Evolutionary conservation across 2,888 invertebrate genomes (phyloP).

Genomic region (Archips xylosteana): DNA sequence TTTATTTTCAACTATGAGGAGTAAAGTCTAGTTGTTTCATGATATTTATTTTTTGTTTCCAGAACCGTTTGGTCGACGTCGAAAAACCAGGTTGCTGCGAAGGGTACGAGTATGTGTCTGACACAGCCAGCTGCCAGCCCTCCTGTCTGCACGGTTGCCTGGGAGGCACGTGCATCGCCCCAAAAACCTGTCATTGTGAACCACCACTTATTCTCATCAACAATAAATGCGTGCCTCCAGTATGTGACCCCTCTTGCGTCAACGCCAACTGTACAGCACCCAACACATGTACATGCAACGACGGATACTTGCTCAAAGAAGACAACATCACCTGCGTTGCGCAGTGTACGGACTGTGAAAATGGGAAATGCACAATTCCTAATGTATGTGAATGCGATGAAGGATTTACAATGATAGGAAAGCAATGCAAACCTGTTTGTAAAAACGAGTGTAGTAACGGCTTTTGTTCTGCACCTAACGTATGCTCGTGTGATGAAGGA

Average conservation of each 20-base stretch:
- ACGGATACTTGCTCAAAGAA: slow-evolving; percentile 1
- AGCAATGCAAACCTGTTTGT: slow-evolving; percentile 23
- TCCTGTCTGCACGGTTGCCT: slow-evolving; percentile 55
- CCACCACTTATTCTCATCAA: slow-evolving; percentile 50
- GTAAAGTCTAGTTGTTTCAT: no score
- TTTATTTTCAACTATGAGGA: no score
- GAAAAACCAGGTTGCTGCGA: slow-evolving; percentile 1
- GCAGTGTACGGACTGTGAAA: slow-evolving; percentile 45
- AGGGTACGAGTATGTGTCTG: slow-evolving; percentile 9
- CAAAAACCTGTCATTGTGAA: slow-evolving; percentile 61
- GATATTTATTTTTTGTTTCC: neutral
- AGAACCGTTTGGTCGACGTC: neutral
- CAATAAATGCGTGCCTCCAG: slow-evolving; percentile 53
- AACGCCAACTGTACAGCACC: slow-evolving; percentile 49
- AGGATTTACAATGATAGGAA: slow-evolving; percentile 11
- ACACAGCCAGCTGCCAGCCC: slow-evolving; percentile 38
- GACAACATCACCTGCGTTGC: slow-evolving; percentile 43
- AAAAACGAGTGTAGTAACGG: slow-evolving; percentile 58
- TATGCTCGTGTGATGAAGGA: slow-evolving; percentile 62
- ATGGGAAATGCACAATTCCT: slow-evolving; percentile 61
- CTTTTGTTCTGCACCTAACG: slow-evolving; percentile 59
- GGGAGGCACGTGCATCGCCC: slow-evolving; percentile 59
- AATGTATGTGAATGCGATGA: slow-evolving; percentile 53
- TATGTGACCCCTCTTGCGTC: slow-evolving; percentile 70
- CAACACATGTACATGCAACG: slow-evolving; percentile 24